Evolutionary conservation across 2,113 vertebrate species (phyloP), one percentile per base, ranked within the genome.

Genomic region (Trogon surrucura): DNA sequence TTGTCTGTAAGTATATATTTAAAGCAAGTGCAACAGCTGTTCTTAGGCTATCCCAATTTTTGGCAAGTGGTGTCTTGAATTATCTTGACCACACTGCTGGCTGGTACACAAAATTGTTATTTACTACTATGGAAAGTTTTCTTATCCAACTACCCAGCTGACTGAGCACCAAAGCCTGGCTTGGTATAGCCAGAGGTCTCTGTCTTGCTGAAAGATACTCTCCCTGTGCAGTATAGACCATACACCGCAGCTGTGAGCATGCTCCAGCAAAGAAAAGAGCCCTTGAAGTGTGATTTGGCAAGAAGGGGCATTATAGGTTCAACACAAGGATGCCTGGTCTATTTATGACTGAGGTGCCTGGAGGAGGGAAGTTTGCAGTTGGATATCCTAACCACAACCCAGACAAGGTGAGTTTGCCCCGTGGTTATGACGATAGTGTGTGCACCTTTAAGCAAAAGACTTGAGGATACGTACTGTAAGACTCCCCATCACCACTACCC

Each of bases 21-120:
- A 72, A 79, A 85, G 13, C 22, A 83, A 92, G 22, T 27, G 29
- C 16, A 71, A 53, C n/a, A 66, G 23, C 29, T 53, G 15, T 14
- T 53, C 7, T 90, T 66, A 56, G 38, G 38, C 22, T 47, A 32
- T 34, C 9, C 13, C 58, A 80, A 82, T 20, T 56, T 58, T 54
- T 74, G 80, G 47, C 34, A 75, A 84, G 16, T 1, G 0, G 14
- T 20, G 16, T 21, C 72, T 57, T 50, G 47, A 60, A 77, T 77
- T 73, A 50, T 48, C 51, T 69, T 36, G 36, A 32, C 44, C 36
- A 8, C 0, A 0, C 27, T 78, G 36, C 47, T 81, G 36, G 36
- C 56, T 47, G 0, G 0, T 18, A 61, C 0, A 1, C 30, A 54
- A 36, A 66, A 80, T 23, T 26, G 77, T 2, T 60, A 34, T 51